Percentiles rank a stretch among this genome's conserved stretches.
Conservation (phyloP, 2,888 invertebrate species). For the Polietes domitor region DNA sequence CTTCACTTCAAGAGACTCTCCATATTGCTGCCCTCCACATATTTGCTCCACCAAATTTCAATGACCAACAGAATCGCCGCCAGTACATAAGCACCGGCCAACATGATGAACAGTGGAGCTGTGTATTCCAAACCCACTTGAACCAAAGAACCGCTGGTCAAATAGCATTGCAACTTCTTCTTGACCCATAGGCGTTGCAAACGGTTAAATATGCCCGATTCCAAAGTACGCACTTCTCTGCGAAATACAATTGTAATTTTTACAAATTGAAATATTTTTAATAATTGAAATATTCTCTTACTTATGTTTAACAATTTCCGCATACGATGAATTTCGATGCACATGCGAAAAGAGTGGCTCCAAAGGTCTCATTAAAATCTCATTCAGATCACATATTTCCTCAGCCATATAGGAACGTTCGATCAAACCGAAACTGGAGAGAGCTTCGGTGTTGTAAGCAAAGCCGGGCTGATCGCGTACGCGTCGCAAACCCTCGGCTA, state of each 20-base stretch:
- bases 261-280: background rate
- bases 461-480: slow-evolving; percentile 76
- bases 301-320: slow-evolving; percentile 76
- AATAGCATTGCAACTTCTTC: slow-evolving; percentile 73
- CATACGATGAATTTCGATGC: slow-evolving; percentile 76
- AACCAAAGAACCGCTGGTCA: slow-evolving; percentile 73
- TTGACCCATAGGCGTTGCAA: slow-evolving; percentile 74
- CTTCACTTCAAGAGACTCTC: background rate
- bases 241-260: slow-evolving; percentile 2
- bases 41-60: slow-evolving; percentile 72
- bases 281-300: slow-evolving; percentile 64
- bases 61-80: slow-evolving; percentile 72
- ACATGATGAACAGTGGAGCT: slow-evolving; percentile 77
- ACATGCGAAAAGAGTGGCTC: slow-evolving; percentile 71
- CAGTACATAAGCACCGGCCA: slow-evolving; percentile 72
- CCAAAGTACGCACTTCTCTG: slow-evolving; percentile 74
- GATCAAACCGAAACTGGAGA: slow-evolving; percentile 73
- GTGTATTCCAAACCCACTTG: slow-evolving; percentile 78
- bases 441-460: slow-evolving; percentile 75
- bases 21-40: slow-evolving; percentile 29
- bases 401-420: slow-evolving; percentile 73
- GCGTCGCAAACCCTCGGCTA: slow-evolving; percentile 73
- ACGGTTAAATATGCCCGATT: slow-evolving; percentile 75
- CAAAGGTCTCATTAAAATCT: slow-evolving; percentile 75
- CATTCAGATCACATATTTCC: slow-evolving; percentile 79